Percentiles rank a stretch among this genome's conserved stretches.
These are phyloP conservation scores for Monopterus albus DNA, from an alignment of 2,113 vertebrate genomes.

Conservation along the genomic window DNA sequence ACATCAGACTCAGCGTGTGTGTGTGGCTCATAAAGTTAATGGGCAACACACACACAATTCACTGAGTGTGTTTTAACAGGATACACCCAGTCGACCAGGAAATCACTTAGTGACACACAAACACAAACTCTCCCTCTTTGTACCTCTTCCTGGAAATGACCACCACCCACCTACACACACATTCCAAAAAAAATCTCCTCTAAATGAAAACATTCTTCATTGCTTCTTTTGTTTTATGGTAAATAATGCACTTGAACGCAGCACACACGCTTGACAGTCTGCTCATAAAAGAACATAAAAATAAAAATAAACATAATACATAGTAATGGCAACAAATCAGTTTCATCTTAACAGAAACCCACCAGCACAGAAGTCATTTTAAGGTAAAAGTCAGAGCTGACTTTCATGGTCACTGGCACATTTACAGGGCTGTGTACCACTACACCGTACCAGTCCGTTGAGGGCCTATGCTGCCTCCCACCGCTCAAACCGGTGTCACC, in stretches of 20 bases:
- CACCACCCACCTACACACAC: constrained; percentile 20
- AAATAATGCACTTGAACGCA: constrained; percentile 18
- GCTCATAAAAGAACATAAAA: neutral
- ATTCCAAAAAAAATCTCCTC: constrained; percentile 30
- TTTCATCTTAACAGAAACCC: too few species aligned
- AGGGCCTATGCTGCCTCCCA: too few species aligned
- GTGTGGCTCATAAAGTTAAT: constrained; percentile 37
- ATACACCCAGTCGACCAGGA: constrained; percentile 67
- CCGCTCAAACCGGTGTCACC: too few species aligned
- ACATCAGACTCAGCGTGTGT: neutral
- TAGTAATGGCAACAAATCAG: too few species aligned
- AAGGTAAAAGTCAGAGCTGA: too few species aligned
- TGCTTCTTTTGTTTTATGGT: constrained; percentile 20
- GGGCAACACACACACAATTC: constrained; percentile 30
- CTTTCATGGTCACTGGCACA: too few species aligned
- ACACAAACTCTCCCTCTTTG: constrained; percentile 47
- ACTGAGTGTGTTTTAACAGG: constrained; percentile 58
- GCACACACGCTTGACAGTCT: neutral
- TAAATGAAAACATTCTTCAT: constrained; percentile 45
- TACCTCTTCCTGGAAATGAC: constrained; percentile 70
- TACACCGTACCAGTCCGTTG: too few species aligned
- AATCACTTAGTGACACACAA: constrained; percentile 48
- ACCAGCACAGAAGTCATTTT: too few species aligned
- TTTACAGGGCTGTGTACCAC: too few species aligned
- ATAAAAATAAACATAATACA: too few species aligned